Conservation (phyloP, 2,888 invertebrate genomes). For the Phytoseiulus persimilis region DNA sequence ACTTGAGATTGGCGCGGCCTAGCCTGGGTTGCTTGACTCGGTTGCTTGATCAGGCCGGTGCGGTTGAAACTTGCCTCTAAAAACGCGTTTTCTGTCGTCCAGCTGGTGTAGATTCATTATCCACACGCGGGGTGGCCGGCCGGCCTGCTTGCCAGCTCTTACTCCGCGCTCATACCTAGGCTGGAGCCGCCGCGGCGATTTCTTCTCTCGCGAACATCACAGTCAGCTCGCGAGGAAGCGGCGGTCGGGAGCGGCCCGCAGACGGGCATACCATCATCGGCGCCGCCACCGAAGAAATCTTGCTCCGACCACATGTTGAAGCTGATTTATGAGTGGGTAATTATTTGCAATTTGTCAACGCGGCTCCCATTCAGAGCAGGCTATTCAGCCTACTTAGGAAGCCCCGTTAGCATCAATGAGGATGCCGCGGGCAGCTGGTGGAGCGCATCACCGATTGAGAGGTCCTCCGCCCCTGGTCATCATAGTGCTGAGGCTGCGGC, state of each 20-base stretch:
- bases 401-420: no score
- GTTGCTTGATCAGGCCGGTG: background rate
- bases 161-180: background rate
- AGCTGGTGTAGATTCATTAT: background rate
- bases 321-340: background rate
- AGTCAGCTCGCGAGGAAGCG: background rate
- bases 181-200: background rate
- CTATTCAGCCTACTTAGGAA: no score
- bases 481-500: no score
- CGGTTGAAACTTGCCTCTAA: slow-evolving; percentile 5
- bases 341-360: background rate
- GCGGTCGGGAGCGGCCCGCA: background rate
- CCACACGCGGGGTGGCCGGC: background rate
- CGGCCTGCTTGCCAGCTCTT: background rate
- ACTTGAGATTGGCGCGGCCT: background rate
- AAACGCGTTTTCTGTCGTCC: background rate
- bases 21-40: background rate
- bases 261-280: background rate
- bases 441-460: no score
- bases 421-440: no score
- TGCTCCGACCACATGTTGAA: background rate
- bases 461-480: no score
- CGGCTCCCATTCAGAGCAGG: background rate
- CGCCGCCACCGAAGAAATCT: background rate
- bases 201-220: background rate